These are phyloP conservation scores for Helleia helle DNA, from an alignment of 2,888 invertebrate genomes.

Conservation along the genomic window DNA sequence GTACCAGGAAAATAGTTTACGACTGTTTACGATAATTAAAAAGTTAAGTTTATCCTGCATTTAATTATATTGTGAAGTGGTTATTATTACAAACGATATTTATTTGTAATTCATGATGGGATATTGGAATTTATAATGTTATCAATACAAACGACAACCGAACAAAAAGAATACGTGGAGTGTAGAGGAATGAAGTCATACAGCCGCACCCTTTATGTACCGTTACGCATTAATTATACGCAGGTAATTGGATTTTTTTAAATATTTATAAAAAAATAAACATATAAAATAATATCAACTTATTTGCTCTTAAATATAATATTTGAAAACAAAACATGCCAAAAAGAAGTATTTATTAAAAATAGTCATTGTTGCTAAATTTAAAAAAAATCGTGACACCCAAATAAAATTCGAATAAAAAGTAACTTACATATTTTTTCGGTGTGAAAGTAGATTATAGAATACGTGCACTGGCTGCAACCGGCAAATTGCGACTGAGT, in stretches of 20 bases:
- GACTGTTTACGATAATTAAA: too few species aligned
- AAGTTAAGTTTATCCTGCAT: not conserved
- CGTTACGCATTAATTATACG: too few species aligned
- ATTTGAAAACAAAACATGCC: too few species aligned
- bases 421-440: constrained; percentile 45
- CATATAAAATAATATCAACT: too few species aligned
- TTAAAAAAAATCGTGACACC: constrained; percentile 24
- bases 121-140: constrained; percentile 7
- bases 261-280: too few species aligned
- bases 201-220: constrained; percentile 33
- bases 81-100: constrained; percentile 12
- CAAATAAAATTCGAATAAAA: constrained; percentile 15
- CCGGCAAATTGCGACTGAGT: constrained; percentile 48
- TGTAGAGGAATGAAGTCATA: constrained; percentile 35
- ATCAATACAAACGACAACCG: constrained; percentile 11
- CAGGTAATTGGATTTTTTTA: too few species aligned
- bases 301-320: too few species aligned
- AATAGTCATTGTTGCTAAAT: too few species aligned
- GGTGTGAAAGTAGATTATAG: constrained; percentile 30
- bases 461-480: constrained; percentile 41
- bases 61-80: not conserved
- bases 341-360: too few species aligned
- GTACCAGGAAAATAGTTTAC: too few species aligned
- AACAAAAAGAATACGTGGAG: constrained; percentile 18
- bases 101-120: not conserved